Conservation (phyloP, 2,113 vertebrate species). For the Taxidea taxus region DNA sequence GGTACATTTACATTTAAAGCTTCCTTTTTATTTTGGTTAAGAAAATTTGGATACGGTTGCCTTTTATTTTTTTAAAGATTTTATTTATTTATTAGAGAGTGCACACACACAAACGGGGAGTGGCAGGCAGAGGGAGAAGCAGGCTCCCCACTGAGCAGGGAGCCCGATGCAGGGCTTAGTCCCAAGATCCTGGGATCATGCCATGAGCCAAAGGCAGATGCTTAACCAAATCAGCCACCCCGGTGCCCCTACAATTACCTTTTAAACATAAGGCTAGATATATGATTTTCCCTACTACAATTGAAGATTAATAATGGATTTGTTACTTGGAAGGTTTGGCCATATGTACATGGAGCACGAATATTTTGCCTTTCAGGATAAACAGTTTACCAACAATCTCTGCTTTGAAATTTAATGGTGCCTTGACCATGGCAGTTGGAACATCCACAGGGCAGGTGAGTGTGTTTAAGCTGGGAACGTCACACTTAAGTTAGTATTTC, state of each 20-base stretch:
- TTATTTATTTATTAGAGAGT: neutral
- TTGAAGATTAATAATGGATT: neutral
- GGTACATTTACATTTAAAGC: neutral
- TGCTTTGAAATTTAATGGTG: conserved; percentile 92
- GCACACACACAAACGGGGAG: neutral
- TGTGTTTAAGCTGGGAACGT: neutral
- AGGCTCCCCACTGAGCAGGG: neutral
- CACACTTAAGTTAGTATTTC: neutral
- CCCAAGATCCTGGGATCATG: neutral
- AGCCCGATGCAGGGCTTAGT: neutral
- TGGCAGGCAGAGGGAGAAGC: neutral
- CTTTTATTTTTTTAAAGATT: neutral
- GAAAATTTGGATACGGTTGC: neutral
- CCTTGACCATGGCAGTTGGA: conserved; percentile 94
- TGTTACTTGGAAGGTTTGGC: neutral
- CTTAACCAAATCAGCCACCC: neutral
- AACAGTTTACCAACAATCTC: conserved; percentile 91
- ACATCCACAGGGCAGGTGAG: conserved; percentile 96
- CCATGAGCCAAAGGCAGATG: neutral
- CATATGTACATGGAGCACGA: neutral
- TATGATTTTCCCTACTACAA: neutral
- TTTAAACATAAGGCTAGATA: neutral
- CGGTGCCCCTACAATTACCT: neutral
- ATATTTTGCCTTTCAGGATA: conserved; percentile 85
- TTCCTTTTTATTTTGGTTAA: neutral